These are phyloP conservation scores for Trimorus sp. DNA, from an alignment of 2,888 invertebrate species.

Conservation along the genomic window DNA sequence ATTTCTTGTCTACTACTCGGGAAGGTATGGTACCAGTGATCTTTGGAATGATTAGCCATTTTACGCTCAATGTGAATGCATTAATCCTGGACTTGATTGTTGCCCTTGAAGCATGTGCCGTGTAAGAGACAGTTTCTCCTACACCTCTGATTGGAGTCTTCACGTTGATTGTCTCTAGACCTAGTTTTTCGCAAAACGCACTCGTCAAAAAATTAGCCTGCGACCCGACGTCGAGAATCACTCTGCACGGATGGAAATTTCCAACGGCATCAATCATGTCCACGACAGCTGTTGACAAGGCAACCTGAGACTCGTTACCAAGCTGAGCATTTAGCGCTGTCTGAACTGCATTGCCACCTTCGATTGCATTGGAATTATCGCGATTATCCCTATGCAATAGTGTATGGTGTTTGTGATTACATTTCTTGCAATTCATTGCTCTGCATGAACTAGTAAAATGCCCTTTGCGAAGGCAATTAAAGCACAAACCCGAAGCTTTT, in stretches of 20 bases:
- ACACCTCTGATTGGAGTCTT: slow-evolving; percentile 42
- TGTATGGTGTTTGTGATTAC: background rate
- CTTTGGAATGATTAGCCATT: slow-evolving; percentile 41
- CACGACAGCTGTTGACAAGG: background rate
- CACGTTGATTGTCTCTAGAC: slow-evolving; percentile 17
- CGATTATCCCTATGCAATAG: background rate
- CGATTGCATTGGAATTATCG: background rate
- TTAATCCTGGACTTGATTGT: slow-evolving; percentile 31
- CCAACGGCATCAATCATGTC: background rate
- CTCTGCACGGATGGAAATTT: slow-evolving; percentile 32
- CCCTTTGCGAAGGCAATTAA: background rate
- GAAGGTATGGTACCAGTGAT: slow-evolving; percentile 57
- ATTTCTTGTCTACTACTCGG: slow-evolving; percentile 19
- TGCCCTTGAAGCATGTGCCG: slow-evolving; percentile 32
- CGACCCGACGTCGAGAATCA: slow-evolving; percentile 56
- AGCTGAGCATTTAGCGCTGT: background rate
- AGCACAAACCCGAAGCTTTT: background rate
- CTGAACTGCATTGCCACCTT: background rate
- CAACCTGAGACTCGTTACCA: background rate
- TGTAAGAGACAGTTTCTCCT: slow-evolving; percentile 35
- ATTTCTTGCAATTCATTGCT: slow-evolving; percentile 4
- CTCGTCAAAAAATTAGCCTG: slow-evolving; percentile 56
- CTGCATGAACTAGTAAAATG: background rate
- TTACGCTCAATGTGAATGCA: slow-evolving; percentile 11
- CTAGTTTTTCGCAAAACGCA: slow-evolving; percentile 45